These are phyloP conservation scores for Xenus cinereus DNA, from an alignment of 2,113 vertebrate genomes.

Conservation along the genomic window DNA sequence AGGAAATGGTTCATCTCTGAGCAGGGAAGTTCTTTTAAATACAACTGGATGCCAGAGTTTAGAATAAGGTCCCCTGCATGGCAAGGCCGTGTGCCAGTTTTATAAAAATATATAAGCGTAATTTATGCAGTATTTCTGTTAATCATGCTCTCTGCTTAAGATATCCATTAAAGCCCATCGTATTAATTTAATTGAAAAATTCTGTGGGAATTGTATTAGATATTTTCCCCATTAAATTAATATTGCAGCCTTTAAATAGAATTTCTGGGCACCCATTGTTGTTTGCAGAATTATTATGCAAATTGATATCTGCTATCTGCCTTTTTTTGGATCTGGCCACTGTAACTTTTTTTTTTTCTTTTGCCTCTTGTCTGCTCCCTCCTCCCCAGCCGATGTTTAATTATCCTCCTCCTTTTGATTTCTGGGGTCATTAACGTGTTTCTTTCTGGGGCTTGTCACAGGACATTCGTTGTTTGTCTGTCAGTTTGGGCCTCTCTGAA, in stretches of 20 bases:
- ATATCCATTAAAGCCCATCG: constrained; percentile 67
- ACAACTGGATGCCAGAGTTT: constrained; percentile 58
- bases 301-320: constrained; percentile 62
- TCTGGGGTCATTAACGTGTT: background rate
- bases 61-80: constrained; percentile 1
- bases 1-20: constrained; percentile 27
- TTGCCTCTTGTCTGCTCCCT: background rate
- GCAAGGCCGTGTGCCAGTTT: constrained; percentile 37
- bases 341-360: background rate
- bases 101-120: constrained; percentile 50
- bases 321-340: constrained; percentile 50
- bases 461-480: background rate
- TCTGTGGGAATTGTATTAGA: constrained; percentile 70
- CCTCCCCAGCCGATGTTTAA: constrained; percentile 15
- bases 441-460: background rate
- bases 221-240: constrained; percentile 72
- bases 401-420: constrained; percentile 40
- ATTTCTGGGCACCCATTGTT: constrained; percentile 63
- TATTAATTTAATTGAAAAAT: constrained; percentile 76
- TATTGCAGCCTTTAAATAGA: constrained; percentile 68
- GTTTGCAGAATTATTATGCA: constrained; percentile 65
- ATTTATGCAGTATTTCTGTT: constrained; percentile 67
- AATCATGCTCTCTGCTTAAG: constrained; percentile 60
- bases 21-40: constrained; percentile 56
- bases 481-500: background rate